These are phyloP conservation scores for Hemiprocne comata DNA, from an alignment of 2,113 vertebrate species.

Conservation along the genomic window DNA sequence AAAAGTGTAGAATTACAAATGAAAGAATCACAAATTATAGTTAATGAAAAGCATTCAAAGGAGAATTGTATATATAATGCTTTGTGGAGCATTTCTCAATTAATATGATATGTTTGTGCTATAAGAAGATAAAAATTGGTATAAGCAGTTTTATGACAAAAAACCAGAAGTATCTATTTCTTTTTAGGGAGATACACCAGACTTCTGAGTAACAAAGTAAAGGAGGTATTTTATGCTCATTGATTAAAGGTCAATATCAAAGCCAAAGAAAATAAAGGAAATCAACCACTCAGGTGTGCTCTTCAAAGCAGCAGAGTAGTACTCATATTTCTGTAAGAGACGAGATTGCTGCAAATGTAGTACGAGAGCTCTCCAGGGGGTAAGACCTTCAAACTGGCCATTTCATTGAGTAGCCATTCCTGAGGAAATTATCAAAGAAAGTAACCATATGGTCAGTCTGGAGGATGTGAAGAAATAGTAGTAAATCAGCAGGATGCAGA, in stretches of 20 bases:
- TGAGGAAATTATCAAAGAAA: neutral
- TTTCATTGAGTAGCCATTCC: neutral
- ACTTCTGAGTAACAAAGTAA: neutral
- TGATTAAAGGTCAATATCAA: neutral
- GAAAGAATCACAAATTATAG: neutral
- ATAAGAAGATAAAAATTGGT: neutral
- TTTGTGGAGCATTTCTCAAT: neutral
- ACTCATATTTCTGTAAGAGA: neutral
- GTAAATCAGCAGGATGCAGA: constrained; percentile 15
- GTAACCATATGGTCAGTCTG: constrained; percentile 46
- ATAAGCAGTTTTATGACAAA: neutral
- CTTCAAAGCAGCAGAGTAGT: neutral
- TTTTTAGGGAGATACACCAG: neutral
- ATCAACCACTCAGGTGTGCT: neutral
- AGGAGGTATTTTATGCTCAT: neutral
- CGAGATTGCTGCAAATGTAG: neutral
- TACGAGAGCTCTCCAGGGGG: neutral
- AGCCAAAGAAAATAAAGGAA: neutral
- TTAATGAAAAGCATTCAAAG: neutral
- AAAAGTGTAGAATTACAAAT: neutral
- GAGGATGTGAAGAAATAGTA: constrained; percentile 22
- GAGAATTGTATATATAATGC: neutral
- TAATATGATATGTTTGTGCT: neutral
- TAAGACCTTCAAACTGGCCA: neutral
- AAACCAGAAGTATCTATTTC: neutral